Base-by-base conservation (phyloP, 2,797 vertebrate genomes). In the Schizothorax lantsangensis region DNA sequence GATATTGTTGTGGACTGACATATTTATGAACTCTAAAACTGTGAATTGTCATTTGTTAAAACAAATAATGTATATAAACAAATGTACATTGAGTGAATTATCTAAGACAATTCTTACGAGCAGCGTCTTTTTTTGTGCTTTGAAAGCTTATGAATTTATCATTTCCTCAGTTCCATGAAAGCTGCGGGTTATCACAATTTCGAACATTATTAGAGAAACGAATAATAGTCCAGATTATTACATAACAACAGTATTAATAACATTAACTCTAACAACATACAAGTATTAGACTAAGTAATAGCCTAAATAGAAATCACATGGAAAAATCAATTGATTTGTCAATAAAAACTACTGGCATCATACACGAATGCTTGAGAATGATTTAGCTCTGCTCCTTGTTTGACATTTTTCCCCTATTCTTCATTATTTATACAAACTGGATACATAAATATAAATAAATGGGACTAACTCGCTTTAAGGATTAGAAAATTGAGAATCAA, bases 11-110 rank as follows among this genome's bases (percentile, higher is more conserved):
- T 83, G 49, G 33, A 49, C 75, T 79, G 77, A 80, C 72, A 81
- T 89, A 80, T 89, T 86, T 78, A 89, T 79, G 73, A 86, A 52
- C 62, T 86, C 78, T 77, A 85, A 90, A 90, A 80, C 83, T 88
- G 87, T 89, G 89, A 87, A 75, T 66, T 90, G 80, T 86, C 84
- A 87, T 77, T 86, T 88, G 85, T 85, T 84, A 36, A 79, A 81
- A 82, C 69, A 83, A 71, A 84, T 80, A 79, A 82, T 91, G 87
- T 84, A 81, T 88, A 86, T 87, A 87, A 85, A 90, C 47, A 68
- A 69, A 75, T 89, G 88, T 89, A 88, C 86, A 91, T 86, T 88
- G 86, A 88, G 84, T 83, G 43, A 81, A 89, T 84, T 88, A 87
- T 89, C 86, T 17, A 87, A 87, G 26, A 81, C 54, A 68, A 79